phyloP scores from a whole-genome alignment of 2,113 vertebrate genomes.

The Mus spicilegus region DNA sequence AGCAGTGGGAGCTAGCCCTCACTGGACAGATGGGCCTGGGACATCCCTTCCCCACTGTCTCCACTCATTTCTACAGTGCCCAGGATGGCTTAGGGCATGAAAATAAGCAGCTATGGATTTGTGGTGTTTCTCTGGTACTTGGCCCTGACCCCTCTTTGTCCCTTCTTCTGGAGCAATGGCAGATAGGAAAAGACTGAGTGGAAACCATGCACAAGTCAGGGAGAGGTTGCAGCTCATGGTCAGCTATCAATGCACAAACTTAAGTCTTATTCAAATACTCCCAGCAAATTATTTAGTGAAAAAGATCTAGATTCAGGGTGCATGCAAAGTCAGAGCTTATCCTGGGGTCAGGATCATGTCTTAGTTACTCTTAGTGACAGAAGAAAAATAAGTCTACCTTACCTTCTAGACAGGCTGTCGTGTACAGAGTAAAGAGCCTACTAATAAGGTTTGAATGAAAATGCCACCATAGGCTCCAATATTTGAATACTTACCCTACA shows the following conservation, averaged over 20 bases:
- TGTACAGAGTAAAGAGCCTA: background rate
- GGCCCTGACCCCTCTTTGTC: background rate
- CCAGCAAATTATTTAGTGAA: background rate
- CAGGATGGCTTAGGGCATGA: background rate
- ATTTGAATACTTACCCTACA: background rate
- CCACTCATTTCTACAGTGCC: background rate
- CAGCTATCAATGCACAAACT: background rate
- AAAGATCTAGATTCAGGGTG: background rate
- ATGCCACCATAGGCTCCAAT: background rate
- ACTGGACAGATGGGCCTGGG: background rate
- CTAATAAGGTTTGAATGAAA: background rate
- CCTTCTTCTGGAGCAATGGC: background rate
- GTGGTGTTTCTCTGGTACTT: background rate
- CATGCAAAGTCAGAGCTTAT: background rate
- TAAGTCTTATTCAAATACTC: background rate
- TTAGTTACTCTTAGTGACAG: background rate
- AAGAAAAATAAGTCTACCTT: background rate
- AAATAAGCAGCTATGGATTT: background rate
- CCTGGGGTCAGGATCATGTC: background rate
- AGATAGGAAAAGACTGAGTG: background rate
- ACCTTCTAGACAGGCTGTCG: background rate
- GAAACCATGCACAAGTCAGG: background rate
- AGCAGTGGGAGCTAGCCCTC: background rate
- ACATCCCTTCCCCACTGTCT: background rate
- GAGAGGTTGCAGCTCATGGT: background rate